A percentile compares a stretch with the other conserved stretches of the same genome.
These are phyloP conservation scores for Desmophyllum pertusum DNA, from an alignment of 92 coral and sea anemone species.

Conservation along the genomic window DNA sequence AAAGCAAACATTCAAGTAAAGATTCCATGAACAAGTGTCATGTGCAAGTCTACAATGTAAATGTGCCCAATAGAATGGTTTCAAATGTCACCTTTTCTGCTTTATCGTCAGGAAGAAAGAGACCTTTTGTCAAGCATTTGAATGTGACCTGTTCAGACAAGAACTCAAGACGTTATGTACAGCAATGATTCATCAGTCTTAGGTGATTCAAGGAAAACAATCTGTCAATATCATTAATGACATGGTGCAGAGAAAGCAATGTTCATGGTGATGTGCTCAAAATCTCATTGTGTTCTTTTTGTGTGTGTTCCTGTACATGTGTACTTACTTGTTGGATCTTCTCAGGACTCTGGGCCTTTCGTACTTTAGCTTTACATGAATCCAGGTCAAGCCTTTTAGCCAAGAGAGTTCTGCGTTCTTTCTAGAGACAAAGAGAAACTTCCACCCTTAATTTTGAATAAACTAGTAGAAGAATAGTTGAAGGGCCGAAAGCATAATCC, in stretches of 20 bases:
- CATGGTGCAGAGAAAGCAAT: background rate
- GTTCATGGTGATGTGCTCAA: background rate
- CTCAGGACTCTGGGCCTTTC: conserved; percentile 92
- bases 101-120: conserved; percentile 55
- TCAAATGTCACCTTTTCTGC: conserved; percentile 52
- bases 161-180: conserved; percentile 34
- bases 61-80: conserved; percentile 12
- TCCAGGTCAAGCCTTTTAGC: conserved; percentile 95
- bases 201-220: background rate
- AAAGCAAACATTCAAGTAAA: background rate
- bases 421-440: conserved; percentile 45
- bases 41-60: conserved; percentile 18
- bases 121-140: conserved; percentile 61
- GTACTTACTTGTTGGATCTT: conserved; percentile 88
- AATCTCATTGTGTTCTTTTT: background rate
- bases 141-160: conserved; percentile 59
- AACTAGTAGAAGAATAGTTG: too few relatives aligned
- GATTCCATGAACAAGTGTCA: background rate
- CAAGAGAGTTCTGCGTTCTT: conserved; percentile 82
- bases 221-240: background rate
- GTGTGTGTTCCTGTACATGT: background rate
- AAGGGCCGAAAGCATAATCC: too few relatives aligned
- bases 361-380: conserved; percentile 84
- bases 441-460: background rate
- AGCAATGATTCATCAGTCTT: background rate